Percentiles rank a stretch among this genome's conserved stretches.
phyloP scores from a whole-genome alignment of 2,113 vertebrate genomes.

The Phylloscopus whistleri region DNA sequence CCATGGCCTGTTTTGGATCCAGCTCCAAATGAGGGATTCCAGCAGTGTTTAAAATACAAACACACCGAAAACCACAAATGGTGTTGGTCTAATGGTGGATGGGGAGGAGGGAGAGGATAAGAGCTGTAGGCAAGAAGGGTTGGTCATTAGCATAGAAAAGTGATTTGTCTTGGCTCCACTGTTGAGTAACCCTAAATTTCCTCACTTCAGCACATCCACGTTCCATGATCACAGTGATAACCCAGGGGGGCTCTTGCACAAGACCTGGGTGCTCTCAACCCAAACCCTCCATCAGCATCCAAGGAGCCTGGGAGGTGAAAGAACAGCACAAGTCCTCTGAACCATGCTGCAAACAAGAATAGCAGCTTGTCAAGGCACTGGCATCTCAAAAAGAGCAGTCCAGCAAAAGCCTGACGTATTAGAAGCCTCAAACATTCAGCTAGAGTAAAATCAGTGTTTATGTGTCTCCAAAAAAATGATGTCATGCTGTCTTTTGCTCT shows the following conservation, averaged over 20 bases:
- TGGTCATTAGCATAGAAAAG: neutral
- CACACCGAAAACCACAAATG: neutral
- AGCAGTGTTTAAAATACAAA: neutral
- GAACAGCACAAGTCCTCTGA: neutral
- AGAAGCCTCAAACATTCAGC: neutral
- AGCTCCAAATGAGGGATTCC: neutral
- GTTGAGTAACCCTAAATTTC: neutral
- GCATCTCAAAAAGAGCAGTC: neutral
- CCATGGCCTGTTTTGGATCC: neutral
- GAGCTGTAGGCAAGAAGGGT: neutral
- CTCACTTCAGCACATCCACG: neutral
- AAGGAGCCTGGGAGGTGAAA: neutral
- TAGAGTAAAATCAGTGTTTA: neutral
- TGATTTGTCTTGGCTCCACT: neutral
- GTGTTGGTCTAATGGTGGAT: neutral
- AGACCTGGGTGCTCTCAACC: neutral
- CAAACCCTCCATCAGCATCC: neutral
- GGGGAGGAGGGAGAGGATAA: neutral
- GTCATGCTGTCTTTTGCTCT: neutral
- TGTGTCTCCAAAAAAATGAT: neutral
- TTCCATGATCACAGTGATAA: neutral
- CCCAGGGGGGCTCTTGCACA: neutral
- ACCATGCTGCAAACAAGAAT: fast-evolving
- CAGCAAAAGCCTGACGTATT: neutral
- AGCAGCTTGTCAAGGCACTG: neutral